Evolutionary conservation across 2,113 vertebrate species (phyloP).

Genomic region (Pyxicephalus adspersus): DNA sequence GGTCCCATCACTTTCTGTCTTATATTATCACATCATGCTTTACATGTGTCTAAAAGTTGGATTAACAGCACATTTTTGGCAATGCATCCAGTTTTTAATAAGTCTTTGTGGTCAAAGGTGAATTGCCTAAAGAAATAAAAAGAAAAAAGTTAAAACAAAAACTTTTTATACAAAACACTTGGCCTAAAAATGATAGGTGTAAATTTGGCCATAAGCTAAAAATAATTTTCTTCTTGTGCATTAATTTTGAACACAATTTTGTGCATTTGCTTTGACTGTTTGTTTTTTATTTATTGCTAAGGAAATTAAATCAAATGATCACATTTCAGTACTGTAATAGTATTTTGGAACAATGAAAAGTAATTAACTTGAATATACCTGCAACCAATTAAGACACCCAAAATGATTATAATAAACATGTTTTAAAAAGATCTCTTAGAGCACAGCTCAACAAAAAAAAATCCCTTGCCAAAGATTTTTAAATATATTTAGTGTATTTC

Average conservation of each 20-base stretch:
- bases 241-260: background rate
- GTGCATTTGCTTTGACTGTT: background rate
- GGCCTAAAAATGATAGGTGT: background rate
- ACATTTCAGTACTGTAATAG: background rate
- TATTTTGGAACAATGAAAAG: background rate
- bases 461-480: no score
- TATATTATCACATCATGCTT: conserved; percentile 66
- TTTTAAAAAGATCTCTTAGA: no score
- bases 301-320: background rate
- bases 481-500: no score
- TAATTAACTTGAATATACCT: background rate
- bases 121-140: conserved; percentile 60
- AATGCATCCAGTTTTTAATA: conserved; percentile 68
- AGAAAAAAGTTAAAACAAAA: conserved; percentile 24
- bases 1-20: conserved; percentile 62
- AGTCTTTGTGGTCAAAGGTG: conserved; percentile 68
- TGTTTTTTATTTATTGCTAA: background rate
- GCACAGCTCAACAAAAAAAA: no score
- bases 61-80: conserved; percentile 67
- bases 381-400: background rate
- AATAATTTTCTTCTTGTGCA: background rate
- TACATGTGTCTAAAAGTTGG: conserved; percentile 67
- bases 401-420: no score
- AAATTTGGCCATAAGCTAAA: background rate
- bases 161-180: conserved; percentile 16